These are phyloP conservation scores for Gari tellinella DNA, from an alignment of 2,888 invertebrate species.

Conservation along the genomic window DNA sequence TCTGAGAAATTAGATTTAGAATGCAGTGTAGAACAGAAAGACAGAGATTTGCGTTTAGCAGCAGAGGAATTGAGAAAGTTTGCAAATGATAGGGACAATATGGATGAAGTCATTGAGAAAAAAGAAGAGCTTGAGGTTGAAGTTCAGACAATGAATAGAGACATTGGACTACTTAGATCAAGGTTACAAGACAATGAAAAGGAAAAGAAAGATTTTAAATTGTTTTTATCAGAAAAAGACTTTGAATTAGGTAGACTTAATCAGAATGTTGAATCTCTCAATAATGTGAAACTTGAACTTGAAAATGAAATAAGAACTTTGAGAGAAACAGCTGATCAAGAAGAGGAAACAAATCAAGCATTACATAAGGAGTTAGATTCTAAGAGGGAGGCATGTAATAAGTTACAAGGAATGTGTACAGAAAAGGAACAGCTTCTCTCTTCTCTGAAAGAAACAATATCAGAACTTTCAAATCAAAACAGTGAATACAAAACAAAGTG, in stretches of 20 bases:
- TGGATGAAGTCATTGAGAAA: conserved; percentile 48
- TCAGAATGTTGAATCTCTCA: conserved; percentile 21
- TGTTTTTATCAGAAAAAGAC: conserved; percentile 61
- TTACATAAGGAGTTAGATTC: conserved; percentile 34
- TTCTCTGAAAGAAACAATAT: conserved; percentile 44
- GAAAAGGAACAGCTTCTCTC: conserved; percentile 44
- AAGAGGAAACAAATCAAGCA: conserved; percentile 25
- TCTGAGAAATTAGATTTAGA: conserved; percentile 65
- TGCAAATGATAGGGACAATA: conserved; percentile 48
- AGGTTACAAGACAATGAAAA: conserved; percentile 52
- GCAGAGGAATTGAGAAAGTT: conserved; percentile 43
- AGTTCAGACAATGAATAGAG: conserved; percentile 59
- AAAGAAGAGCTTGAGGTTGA: conserved; percentile 58
- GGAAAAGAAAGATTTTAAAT: conserved; percentile 28
- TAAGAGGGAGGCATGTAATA: conserved; percentile 45
- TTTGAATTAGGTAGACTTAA: conserved; percentile 24
- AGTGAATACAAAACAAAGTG: conserved; percentile 17
- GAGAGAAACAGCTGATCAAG: conserved; percentile 10
- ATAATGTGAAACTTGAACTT: conserved; percentile 9
- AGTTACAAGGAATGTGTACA: conserved; percentile 49
- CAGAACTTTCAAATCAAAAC: conserved; percentile 22
- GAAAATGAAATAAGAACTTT: conserved; percentile 9
- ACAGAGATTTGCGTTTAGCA: conserved; percentile 50
- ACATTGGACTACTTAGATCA: conserved; percentile 55
- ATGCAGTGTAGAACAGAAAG: conserved; percentile 54